phyloP scores from a whole-genome alignment of 2,113 vertebrate species.

The Speoplatyrhinus poulsoni region DNA sequence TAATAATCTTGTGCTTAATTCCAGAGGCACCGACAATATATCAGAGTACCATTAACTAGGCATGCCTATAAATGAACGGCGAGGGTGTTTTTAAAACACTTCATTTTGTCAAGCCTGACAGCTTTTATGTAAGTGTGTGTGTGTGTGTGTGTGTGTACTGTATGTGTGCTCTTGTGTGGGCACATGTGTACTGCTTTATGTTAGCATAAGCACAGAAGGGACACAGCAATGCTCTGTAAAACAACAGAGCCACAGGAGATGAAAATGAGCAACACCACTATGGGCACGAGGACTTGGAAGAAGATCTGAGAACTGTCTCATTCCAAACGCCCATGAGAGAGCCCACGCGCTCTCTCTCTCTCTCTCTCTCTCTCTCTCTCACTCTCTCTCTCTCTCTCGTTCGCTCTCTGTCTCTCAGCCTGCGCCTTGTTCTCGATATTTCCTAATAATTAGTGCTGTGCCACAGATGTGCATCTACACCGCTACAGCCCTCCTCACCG shows the following conservation, averaged over 20 bases:
- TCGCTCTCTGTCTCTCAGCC: not conserved
- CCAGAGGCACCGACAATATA: not conserved
- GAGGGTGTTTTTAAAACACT: not conserved
- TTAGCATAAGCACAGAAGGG: too few species aligned
- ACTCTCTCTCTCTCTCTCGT: not conserved
- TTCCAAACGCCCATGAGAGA: conserved; percentile 35
- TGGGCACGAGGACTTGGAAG: conserved; percentile 75
- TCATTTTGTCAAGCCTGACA: conserved; percentile 15
- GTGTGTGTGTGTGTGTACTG: not conserved
- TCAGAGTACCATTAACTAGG: not conserved
- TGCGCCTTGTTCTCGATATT: conserved; percentile 48
- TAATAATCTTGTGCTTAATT: too few species aligned
- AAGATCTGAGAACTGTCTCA: conserved; percentile 72
- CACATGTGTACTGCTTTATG: conserved; percentile 18
- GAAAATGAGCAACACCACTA: conserved; percentile 66
- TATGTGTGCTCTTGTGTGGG: conserved; percentile 9
- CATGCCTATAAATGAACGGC: not conserved
- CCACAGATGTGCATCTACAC: conserved; percentile 73
- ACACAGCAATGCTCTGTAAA: conserved; percentile 49
- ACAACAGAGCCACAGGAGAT: conserved; percentile 61
- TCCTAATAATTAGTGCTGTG: conserved; percentile 78
- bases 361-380: conserved; percentile 40
- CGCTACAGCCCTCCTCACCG: conserved; percentile 13
- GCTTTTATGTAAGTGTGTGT: conserved; percentile 5
- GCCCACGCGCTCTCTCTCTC: conserved; percentile 44